Evolutionary conservation across 2,888 invertebrate species (phyloP).

Genomic region (Pristionchus japonicus): DNA sequence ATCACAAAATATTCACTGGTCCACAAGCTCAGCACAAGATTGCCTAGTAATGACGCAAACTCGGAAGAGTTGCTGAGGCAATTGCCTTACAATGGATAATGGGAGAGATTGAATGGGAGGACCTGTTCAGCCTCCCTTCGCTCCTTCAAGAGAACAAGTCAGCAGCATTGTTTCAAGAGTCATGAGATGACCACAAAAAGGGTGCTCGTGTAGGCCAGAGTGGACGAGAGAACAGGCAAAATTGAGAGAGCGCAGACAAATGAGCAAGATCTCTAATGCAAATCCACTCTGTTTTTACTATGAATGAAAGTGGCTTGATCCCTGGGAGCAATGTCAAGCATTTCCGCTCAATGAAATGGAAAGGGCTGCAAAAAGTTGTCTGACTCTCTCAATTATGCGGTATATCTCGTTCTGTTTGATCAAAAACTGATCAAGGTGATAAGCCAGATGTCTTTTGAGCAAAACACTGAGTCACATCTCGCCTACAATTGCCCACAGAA

Average conservation of each 20-base stretch:
- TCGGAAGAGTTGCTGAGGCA: background rate
- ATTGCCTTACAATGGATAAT: background rate
- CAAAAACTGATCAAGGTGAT: too few species aligned
- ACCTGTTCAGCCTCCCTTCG: background rate
- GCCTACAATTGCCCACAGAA: background rate
- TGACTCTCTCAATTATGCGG: too few species aligned
- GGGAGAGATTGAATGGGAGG: background rate
- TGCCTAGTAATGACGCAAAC: background rate
- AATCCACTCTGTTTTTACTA: slow-evolving; percentile 28
- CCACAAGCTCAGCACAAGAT: background rate
- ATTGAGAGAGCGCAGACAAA: slow-evolving; percentile 10
- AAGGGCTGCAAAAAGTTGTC: background rate
- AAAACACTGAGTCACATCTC: background rate
- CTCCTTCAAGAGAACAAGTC: slow-evolving; percentile 36
- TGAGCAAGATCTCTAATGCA: background rate
- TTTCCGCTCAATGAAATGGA: background rate
- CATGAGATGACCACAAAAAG: slow-evolving; percentile 22
- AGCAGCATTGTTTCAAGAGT: slow-evolving; percentile 26
- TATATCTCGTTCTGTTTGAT: too few species aligned
- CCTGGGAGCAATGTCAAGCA: background rate
- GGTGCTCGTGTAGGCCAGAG: background rate
- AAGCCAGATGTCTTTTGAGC: background rate
- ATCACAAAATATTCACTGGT: background rate
- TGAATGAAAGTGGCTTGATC: background rate
- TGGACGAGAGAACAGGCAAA: background rate